Evolutionary conservation across 2,888 invertebrate species (phyloP), one percentile per base, ranked within the genome.

Genomic region (Chymomyza procnemis): DNA sequence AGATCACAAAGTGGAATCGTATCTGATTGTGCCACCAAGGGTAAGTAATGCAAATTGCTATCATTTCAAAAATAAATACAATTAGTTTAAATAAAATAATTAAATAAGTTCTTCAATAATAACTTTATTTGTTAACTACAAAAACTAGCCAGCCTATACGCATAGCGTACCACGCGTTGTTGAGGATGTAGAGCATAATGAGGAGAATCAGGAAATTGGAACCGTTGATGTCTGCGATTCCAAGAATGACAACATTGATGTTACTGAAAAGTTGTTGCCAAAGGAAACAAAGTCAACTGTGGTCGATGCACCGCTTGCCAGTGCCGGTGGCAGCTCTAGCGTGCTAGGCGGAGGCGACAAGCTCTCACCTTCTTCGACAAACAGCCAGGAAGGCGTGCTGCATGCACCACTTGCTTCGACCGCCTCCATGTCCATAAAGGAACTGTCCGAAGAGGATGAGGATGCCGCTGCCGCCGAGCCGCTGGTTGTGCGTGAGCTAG

Each of bases 1-100:
- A 5, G 97, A 97, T 86, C 97, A 97, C 88, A 96, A 96, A 91
- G 94, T 97, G 66, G 96, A 97, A 89, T 96, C 97, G 0, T 97
- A 93, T 90, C 94, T 97, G 61, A 97, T 97, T 78, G 92, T 97
- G 62, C 96, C 97, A 41, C 95, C 96, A 1, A 94, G 94, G 93
- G 96, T 96, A 91, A 92, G 92, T 77, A 6, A 8, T 47, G 3
- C 1, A 26, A 26, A 26, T 26, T 26, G n/a, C n/a, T n/a, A n/a
- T n/a, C n/a, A n/a, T n/a, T n/a, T n/a, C n/a, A n/a, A n/a, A n/a
- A n/a, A n/a, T 8, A 16, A 41, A 47, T 58, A 34, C 22, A 14
- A n/a, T n/a, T n/a, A n/a, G n/a, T n/a, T n/a, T n/a, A n/a, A n/a
- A n/a, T n/a, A n/a, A n/a, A n/a, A n/a, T n/a, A n/a, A n/a, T n/a